These are phyloP conservation scores for Hemitrygon akajei DNA, from an alignment of 2,797 vertebrate genomes.

Conservation along the genomic window DNA sequence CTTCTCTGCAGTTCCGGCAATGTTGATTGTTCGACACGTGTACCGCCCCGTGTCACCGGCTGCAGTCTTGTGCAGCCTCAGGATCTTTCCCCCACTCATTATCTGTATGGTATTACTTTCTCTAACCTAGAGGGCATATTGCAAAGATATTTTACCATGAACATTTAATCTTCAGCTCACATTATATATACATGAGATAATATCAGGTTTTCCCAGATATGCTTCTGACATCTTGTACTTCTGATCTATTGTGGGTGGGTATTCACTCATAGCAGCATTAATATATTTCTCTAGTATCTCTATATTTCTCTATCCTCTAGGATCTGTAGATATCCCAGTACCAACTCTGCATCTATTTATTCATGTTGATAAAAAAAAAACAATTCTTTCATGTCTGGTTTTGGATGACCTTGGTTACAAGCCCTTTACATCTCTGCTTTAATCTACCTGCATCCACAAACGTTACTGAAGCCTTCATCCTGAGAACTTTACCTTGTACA, in stretches of 20 bases:
- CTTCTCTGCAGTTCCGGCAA: conserved; percentile 81
- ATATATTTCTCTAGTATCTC: too few species aligned
- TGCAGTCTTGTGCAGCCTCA: conserved; percentile 68
- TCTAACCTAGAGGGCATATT: conserved; percentile 61
- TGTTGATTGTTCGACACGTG: conserved; percentile 78
- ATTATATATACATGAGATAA: neutral
- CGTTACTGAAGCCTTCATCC: neutral
- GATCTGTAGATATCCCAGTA: neutral
- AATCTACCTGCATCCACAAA: neutral
- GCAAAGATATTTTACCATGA: neutral
- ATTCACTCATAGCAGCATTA: neutral
- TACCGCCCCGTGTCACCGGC: conserved; percentile 71
- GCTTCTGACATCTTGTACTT: neutral
- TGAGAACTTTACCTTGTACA: neutral
- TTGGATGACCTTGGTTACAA: neutral
- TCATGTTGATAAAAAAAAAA: neutral
- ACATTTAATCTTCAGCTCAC: neutral
- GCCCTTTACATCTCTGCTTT: neutral
- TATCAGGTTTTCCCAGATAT: neutral
- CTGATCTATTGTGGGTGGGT: neutral
- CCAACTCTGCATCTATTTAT: neutral
- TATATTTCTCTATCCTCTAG: too few species aligned
- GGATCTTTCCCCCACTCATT: conserved; percentile 69
- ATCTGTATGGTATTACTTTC: conserved; percentile 67
- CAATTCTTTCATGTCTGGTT: neutral